Percentiles rank a stretch among this genome's conserved stretches.
phyloP scores from a whole-genome alignment of 2,888 invertebrate genomes.

The Zygothrica quintamaculata region DNA sequence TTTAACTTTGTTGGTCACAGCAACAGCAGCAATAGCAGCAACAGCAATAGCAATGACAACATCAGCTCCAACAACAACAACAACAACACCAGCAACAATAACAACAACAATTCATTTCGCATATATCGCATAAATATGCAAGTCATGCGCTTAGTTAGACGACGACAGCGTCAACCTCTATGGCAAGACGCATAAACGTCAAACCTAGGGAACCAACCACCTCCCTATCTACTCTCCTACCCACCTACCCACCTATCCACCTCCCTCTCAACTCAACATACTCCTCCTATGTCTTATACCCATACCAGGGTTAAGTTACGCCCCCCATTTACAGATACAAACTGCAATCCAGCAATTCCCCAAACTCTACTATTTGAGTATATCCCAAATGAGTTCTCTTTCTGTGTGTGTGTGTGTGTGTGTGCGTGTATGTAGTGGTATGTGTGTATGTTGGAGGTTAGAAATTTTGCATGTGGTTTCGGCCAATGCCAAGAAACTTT shows the following conservation, averaged over 20 bases:
- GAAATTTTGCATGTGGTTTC: conserved; percentile 30
- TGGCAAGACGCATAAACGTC: conserved; percentile 25
- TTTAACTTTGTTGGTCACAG: conserved; percentile 28
- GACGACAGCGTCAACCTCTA: conserved; percentile 18
- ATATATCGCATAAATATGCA: conserved; percentile 71
- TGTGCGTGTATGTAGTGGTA: conserved; percentile 4
- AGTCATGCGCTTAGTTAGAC: conserved; percentile 72
- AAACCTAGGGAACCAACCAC: conserved; percentile 24
- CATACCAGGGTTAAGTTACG: too few relatives aligned
- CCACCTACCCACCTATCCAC: conserved; percentile 4
- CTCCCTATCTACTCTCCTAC: conserved; percentile 3
- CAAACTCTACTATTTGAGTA: conserved; percentile 7
- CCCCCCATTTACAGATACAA: conserved; percentile 11
- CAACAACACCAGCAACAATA: conserved; percentile 3
- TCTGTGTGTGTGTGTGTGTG: conserved; percentile 4
- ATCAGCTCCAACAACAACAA: too few relatives aligned
- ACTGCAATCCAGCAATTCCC: conserved; percentile 41
- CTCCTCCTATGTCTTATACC: too few relatives aligned
- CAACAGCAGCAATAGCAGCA: conserved; percentile 5
- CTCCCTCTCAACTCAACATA: too few relatives aligned
- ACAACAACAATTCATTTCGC: conserved; percentile 64
- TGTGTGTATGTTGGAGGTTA: conserved; percentile 23
- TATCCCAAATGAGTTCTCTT: conserved; percentile 28
- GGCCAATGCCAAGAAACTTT: conserved; percentile 10
- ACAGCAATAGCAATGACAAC: conserved; percentile 9